A percentile compares a stretch with the other conserved stretches of the same genome.
phyloP scores from a whole-genome alignment of 2,113 vertebrate genomes.

The Elgaria multicarinata region DNA sequence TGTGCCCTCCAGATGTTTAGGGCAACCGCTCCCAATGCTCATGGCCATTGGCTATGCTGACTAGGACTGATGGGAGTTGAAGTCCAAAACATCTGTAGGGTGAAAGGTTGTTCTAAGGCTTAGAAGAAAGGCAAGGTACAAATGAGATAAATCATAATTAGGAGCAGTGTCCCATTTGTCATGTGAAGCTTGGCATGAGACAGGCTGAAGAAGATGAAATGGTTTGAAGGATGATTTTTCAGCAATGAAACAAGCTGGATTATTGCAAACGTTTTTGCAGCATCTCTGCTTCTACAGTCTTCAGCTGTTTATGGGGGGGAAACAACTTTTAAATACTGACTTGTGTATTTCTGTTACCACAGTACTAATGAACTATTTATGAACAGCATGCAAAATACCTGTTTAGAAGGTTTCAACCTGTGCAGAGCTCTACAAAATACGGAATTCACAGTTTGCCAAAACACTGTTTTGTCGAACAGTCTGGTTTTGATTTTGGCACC shows the following conservation, averaged over 20 bases:
- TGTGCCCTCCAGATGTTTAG: not conserved
- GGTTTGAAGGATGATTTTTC: not conserved
- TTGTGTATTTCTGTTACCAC: not conserved
- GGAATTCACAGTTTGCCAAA: not conserved
- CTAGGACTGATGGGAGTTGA: no score
- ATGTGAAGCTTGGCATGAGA: not conserved
- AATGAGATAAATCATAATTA: not conserved
- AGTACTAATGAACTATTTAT: constrained; percentile 37
- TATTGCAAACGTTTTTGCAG: not conserved
- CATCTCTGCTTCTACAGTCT: not conserved
- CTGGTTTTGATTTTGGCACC: not conserved
- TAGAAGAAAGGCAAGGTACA: not conserved
- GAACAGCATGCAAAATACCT: constrained; percentile 46
- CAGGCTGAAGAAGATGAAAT: not conserved
- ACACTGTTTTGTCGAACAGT: not conserved
- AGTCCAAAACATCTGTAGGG: no score
- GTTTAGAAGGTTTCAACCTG: constrained; percentile 23
- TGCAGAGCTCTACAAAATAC: not conserved
- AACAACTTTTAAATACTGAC: not conserved
- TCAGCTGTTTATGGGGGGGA: not conserved
- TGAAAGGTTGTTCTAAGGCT: not conserved
- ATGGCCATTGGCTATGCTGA: no score
- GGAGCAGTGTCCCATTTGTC: not conserved
- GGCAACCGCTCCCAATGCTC: not conserved
- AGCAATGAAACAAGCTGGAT: not conserved